Conservation (phyloP, 2,113 vertebrate genomes). For the Pygoscelis adeliae region DNA sequence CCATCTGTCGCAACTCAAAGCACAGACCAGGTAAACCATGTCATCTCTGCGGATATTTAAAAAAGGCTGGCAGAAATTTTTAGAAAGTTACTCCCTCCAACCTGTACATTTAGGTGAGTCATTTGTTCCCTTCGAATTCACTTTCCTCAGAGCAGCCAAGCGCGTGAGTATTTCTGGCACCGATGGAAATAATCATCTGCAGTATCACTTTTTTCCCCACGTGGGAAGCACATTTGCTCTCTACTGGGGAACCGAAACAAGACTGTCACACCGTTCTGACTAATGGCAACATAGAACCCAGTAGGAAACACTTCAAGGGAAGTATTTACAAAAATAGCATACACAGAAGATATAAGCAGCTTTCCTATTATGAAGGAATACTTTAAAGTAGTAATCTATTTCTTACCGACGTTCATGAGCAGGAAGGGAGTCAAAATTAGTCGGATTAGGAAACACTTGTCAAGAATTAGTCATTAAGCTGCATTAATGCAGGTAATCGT, state of each 20-base stretch:
- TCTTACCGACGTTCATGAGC: not conserved
- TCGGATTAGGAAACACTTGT: not conserved
- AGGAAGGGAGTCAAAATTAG: not conserved
- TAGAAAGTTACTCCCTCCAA: not conserved
- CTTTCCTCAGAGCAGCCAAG: not conserved
- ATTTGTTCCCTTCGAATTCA: not conserved
- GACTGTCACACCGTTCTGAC: not conserved
- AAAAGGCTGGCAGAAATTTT: not conserved
- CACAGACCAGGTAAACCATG: not conserved
- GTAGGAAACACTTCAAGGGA: constrained; percentile 31
- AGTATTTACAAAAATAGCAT: not conserved
- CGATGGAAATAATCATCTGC: not conserved
- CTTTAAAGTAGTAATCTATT: not conserved
- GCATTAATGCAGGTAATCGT: not conserved
- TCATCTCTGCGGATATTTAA: not conserved
- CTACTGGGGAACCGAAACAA: constrained; percentile 8
- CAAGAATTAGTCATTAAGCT: not conserved
- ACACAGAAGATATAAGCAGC: not conserved
- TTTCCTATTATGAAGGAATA: not conserved
- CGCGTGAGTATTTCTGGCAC: not conserved
- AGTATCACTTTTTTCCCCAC: not conserved
- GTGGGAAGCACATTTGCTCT: not conserved
- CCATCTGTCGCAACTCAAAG: not conserved
- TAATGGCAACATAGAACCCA: not conserved
- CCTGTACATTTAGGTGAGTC: not conserved